phyloP scores from a whole-genome alignment of 2,113 vertebrate species.

The Lutjanus erythropterus region DNA sequence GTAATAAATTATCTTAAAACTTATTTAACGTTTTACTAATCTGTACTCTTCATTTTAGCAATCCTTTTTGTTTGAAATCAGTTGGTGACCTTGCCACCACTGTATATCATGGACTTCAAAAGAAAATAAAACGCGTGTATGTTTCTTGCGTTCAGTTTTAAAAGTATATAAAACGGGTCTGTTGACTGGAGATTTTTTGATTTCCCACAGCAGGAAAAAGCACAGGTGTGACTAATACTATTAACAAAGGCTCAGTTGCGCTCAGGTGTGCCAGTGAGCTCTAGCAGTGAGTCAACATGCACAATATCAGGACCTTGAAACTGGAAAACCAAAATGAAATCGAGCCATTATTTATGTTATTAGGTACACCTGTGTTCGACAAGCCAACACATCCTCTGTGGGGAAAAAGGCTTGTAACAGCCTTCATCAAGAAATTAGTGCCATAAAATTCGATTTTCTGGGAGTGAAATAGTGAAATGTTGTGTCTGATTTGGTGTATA shows the following conservation, averaged over 20 bases:
- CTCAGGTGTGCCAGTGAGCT: constrained; percentile 8
- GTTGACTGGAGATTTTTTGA: constrained; percentile 3
- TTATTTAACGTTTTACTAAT: no score
- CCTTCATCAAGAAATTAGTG: constrained; percentile 9
- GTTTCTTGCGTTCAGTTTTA: not conserved
- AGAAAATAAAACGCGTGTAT: not conserved
- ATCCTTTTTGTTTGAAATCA: no score
- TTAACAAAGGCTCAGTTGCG: not conserved
- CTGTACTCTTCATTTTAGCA: no score
- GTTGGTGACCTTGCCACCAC: no score
- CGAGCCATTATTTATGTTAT: not conserved
- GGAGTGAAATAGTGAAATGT: not conserved
- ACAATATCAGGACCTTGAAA: constrained; percentile 6
- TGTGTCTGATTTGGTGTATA: not conserved
- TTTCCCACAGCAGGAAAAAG: constrained; percentile 10
- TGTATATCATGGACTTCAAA: not conserved
- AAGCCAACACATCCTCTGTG: not conserved
- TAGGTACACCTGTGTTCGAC: constrained; percentile 8
- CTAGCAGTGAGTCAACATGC: constrained; percentile 11
- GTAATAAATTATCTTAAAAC: not conserved
- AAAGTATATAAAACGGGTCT: not conserved
- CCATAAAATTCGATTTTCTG: not conserved
- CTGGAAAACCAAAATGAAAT: constrained; percentile 13
- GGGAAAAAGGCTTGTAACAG: not conserved
- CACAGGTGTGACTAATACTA: constrained; percentile 29